Conservation (phyloP, 2,888 invertebrate species). For the Dysmachus trigonus region DNA sequence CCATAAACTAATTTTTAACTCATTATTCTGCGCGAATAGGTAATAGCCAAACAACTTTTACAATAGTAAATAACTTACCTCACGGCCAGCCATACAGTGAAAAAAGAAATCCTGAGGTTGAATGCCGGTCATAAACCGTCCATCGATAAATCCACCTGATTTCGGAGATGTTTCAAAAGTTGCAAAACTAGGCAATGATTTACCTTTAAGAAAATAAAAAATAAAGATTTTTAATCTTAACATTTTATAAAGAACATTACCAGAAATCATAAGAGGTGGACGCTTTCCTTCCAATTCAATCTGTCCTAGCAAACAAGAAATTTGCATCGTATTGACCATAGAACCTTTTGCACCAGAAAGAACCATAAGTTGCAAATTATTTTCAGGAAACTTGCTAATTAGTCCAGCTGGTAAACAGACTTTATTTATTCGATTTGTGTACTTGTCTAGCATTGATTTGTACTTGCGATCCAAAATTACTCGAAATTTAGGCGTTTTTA, state of each 20-base stretch:
- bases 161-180: slow-evolving; percentile 87
- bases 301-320: slow-evolving; percentile 96
- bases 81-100: slow-evolving; percentile 99
- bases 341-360: slow-evolving; percentile 99
- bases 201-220: slow-evolving; percentile 66
- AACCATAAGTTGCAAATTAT: slow-evolving; percentile 98
- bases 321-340: slow-evolving; percentile 97
- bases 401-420: slow-evolving; percentile 86
- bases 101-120: slow-evolving; percentile 98
- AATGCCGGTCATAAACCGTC: slow-evolving; percentile 98
- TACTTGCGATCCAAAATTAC: slow-evolving; percentile 84
- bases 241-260: slow-evolving; percentile 45
- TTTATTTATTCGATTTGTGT: slow-evolving; percentile 90
- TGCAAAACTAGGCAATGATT: slow-evolving; percentile 90
- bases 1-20: too few species aligned
- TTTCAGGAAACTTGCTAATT: slow-evolving; percentile 86
- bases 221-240: not conserved
- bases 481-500: slow-evolving; percentile 78
- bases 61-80: too few species aligned
- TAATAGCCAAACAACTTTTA: too few species aligned
- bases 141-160: slow-evolving; percentile 96
- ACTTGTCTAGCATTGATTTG: slow-evolving; percentile 80
- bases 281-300: slow-evolving; percentile 98
- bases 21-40: too few species aligned
- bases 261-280: slow-evolving; percentile 92